A percentile compares a stretch with the other conserved stretches of the same genome.
phyloP scores from a whole-genome alignment of 2,797 vertebrate genomes.

The Cossypha niveicapilla region DNA sequence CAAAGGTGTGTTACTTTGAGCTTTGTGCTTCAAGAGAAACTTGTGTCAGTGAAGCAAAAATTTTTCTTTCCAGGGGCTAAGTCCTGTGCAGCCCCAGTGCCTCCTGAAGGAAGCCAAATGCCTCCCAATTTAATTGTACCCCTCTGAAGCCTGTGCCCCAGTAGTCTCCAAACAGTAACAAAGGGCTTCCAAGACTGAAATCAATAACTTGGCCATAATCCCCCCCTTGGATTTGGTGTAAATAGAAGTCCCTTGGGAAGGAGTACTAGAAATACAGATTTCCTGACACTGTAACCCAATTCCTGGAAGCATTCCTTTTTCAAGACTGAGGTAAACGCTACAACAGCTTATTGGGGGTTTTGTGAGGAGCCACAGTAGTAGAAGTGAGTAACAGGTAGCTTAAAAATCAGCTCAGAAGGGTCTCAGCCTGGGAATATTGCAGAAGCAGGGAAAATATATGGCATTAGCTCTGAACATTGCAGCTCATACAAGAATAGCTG shows the following conservation, averaged over 20 bases:
- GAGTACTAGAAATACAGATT: conserved; percentile 10
- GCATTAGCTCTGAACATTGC: background rate
- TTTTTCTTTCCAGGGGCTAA: background rate
- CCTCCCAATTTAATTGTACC: background rate
- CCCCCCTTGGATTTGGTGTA: conserved; percentile 18
- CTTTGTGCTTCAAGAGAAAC: background rate
- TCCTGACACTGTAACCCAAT: conserved; percentile 37
- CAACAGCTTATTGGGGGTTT: background rate
- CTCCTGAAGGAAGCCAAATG: background rate
- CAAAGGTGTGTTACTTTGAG: background rate
- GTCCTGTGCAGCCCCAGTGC: background rate
- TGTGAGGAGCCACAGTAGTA: background rate
- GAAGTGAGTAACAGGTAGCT: conserved; percentile 17
- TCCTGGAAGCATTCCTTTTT: conserved; percentile 51
- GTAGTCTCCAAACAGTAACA: conserved; percentile 3
- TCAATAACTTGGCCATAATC: conserved; percentile 29
- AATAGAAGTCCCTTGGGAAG: conserved; percentile 26
- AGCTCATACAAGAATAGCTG: background rate
- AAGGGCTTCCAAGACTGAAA: conserved; percentile 35
- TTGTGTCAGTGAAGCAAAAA: background rate
- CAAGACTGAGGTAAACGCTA: background rate
- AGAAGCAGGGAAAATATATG: background rate
- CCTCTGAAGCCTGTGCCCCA: background rate
- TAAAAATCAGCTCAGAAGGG: background rate
- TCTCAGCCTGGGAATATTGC: background rate